These are phyloP conservation scores for Monodelphis domestica DNA, from an alignment of 2,797 vertebrate species.

Conservation along the genomic window DNA sequence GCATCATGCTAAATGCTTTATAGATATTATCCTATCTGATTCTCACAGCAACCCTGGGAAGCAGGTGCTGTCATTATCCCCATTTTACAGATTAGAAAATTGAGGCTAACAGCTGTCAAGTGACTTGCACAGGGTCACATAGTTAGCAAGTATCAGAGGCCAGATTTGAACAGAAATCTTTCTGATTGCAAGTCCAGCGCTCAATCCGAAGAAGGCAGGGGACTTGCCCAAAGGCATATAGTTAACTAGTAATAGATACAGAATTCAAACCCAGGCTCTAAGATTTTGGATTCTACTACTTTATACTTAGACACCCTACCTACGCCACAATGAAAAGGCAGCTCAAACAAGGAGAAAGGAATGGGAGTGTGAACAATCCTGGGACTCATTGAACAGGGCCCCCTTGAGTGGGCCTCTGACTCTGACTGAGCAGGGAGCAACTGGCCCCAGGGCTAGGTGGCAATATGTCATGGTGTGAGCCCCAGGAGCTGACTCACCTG, in stretches of 20 bases:
- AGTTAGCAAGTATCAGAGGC: neutral
- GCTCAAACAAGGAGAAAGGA: neutral
- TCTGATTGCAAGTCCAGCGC: neutral
- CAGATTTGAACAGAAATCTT: neutral
- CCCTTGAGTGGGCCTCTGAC: neutral
- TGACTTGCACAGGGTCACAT: neutral
- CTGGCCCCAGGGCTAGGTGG: neutral
- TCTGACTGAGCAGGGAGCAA: neutral
- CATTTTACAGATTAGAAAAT: neutral
- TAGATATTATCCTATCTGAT: neutral
- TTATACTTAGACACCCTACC: neutral
- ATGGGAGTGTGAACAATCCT: neutral
- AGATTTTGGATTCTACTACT: neutral
- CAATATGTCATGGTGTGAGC: neutral
- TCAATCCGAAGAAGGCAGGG: neutral
- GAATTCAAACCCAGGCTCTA: neutral
- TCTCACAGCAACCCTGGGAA: neutral
- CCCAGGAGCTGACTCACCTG: conserved; percentile 60
- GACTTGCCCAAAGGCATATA: neutral
- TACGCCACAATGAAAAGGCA: neutral
- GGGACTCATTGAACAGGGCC: neutral
- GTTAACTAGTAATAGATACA: neutral
- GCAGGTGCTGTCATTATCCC: neutral
- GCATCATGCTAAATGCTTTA: neutral
- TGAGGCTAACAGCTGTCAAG: neutral